Evolutionary conservation across 2,888 invertebrate species (phyloP), one percentile per base, ranked within the genome.

Genomic region (Eilema depressum): DNA sequence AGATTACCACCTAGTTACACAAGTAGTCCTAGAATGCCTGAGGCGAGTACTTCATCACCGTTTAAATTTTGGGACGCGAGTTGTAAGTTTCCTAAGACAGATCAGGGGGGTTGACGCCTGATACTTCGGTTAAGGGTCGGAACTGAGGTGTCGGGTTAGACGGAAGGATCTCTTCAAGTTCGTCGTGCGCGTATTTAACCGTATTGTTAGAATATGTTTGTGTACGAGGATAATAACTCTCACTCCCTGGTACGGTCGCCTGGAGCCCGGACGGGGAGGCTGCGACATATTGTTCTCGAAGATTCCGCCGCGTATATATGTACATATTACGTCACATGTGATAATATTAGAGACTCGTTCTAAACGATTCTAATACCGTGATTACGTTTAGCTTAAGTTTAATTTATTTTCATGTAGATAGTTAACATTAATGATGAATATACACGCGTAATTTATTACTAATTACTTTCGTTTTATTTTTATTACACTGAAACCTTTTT

Each of bases 231-330:
- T 93, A 95, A 95, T 95, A 93, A 91, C 95, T 95, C 93, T 87
- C 92, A 81, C 91, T 92, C 91, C 88, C 86, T 75, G 76, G 78
- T 71, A 75, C 81, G 81, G 84, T 78, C 81, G 76, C 81, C 73
- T 75, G 76, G 71, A 73, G 68, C 69, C 60, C 70, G 68, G 78
- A 76, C 83, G 91, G 91, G 89, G 92, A 91, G 93, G 80, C 77
- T 72, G 92, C 88, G 94, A 94, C 93, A 94, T 95, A 95, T 95
- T 95, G 88, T 92, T 90, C 92, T 89, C 88, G 76, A 82, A 68
- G 74, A 79, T 73, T 83, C 76, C 76, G 77, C 77, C 71, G 75
- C 81, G 81, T 74, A 61, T 67, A 67, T 66, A 72, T 80, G 81
- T 77, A 76, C 78, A 76, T 80, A 78, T 78, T 71, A 73, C 75